phyloP scores from a whole-genome alignment of 2,888 invertebrate genomes.

The Liodrosophila aerea region DNA sequence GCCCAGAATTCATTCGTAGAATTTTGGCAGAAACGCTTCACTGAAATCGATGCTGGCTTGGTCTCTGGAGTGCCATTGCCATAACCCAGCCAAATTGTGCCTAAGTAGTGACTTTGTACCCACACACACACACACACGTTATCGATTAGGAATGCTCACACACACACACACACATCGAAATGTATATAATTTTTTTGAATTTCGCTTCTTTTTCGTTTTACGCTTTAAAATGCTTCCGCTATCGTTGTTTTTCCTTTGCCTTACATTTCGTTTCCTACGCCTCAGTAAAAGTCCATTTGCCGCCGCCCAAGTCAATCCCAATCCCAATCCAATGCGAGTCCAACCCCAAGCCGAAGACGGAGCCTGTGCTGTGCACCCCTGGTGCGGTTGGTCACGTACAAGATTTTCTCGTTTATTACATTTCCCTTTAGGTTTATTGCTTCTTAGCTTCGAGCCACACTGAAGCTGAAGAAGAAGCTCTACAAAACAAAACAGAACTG shows the following conservation, averaged over 20 bases:
- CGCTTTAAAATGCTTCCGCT: slow-evolving; percentile 75
- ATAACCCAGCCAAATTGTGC: slow-evolving; percentile 79
- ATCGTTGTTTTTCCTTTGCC: slow-evolving; percentile 28
- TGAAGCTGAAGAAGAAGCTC: slow-evolving; percentile 47
- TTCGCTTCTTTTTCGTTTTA: slow-evolving; percentile 54
- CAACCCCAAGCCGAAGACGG: slow-evolving; percentile 45
- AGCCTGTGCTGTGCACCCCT: slow-evolving; percentile 55
- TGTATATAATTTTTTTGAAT: slow-evolving; percentile 31
- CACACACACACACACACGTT: slow-evolving; percentile 52
- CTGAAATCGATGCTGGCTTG: slow-evolving; percentile 61
- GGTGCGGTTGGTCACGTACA: slow-evolving; percentile 82
- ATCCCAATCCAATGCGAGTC: slow-evolving; percentile 13
- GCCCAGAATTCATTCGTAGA: slow-evolving; percentile 72
- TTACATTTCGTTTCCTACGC: slow-evolving; percentile 23
- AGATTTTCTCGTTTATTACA: slow-evolving; percentile 82
- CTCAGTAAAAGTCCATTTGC: slow-evolving; percentile 69
- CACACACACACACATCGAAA: slow-evolving; percentile 5
- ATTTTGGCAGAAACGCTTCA: slow-evolving; percentile 63
- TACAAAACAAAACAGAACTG: background rate
- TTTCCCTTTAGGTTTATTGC: slow-evolving; percentile 82
- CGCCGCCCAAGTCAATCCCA: slow-evolving; percentile 43
- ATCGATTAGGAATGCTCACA: slow-evolving; percentile 62
- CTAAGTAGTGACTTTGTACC: slow-evolving; percentile 71
- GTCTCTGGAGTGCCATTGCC: slow-evolving; percentile 80
- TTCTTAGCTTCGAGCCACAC: slow-evolving; percentile 72